These are phyloP conservation scores for Drosophila bifasciata DNA, from an alignment of 1,140 invertebrate species.

Conservation along the genomic window DNA sequence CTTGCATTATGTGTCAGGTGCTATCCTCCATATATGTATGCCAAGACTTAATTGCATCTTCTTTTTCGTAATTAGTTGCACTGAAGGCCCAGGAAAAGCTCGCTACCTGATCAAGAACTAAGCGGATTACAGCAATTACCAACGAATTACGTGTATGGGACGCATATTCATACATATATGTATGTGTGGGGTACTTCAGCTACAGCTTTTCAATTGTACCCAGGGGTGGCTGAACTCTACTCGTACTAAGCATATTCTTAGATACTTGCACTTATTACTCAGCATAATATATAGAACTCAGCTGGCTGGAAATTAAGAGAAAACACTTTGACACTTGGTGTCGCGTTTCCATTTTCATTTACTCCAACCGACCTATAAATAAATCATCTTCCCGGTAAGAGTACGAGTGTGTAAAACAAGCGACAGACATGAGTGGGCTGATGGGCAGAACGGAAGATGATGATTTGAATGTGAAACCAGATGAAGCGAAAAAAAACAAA, in stretches of 20 bases:
- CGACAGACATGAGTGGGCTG: slow-evolving; percentile 26
- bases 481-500: slow-evolving; percentile 37
- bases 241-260: background rate
- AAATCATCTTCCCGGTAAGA: slow-evolving; percentile 39
- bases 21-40: slow-evolving; percentile 4
- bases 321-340: slow-evolving; percentile 53
- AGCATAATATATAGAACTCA: background rate
- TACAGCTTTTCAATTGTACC: background rate
- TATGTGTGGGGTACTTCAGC: background rate
- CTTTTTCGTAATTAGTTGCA: slow-evolving; percentile 46
- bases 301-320: slow-evolving; percentile 15
- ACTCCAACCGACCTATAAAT: slow-evolving; percentile 46
- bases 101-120: slow-evolving; percentile 50
- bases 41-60: slow-evolving; percentile 37
- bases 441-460: slow-evolving; percentile 15
- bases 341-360: slow-evolving; percentile 59
- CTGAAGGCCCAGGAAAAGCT: slow-evolving; percentile 14
- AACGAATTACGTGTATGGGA: slow-evolving; percentile 21
- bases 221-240: background rate
- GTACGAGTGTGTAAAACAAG: slow-evolving; percentile 10
- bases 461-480: slow-evolving; percentile 42
- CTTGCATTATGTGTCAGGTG: slow-evolving; percentile 42
- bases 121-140: slow-evolving; percentile 73
- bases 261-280: background rate
- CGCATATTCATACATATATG: slow-evolving; percentile 25